A percentile compares a stretch with the other conserved stretches of the same genome.
Conservation (phyloP, 2,888 invertebrate genomes). For the Liodrosophila aerea region DNA sequence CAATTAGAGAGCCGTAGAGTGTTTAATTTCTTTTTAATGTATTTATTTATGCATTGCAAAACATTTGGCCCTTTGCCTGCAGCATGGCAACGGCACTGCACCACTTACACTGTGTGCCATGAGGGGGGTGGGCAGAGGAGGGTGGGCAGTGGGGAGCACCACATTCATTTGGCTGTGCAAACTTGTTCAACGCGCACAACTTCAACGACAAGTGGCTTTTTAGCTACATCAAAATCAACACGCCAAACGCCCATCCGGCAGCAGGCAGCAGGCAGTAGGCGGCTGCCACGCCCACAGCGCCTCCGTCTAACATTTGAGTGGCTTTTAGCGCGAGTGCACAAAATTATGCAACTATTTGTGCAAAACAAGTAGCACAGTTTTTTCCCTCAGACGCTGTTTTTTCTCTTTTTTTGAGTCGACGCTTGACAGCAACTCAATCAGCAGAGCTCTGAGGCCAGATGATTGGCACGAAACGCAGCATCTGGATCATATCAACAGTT, state of each 20-base stretch:
- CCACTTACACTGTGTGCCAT: no score
- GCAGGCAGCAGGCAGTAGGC: background rate
- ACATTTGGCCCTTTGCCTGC: slow-evolving; percentile 55
- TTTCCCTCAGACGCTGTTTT: background rate
- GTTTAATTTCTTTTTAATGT: slow-evolving; percentile 71
- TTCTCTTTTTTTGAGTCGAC: background rate
- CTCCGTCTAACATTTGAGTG: slow-evolving; percentile 42
- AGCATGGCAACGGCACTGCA: background rate
- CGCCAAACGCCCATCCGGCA: slow-evolving; percentile 39
- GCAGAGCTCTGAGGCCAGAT: slow-evolving; percentile 15
- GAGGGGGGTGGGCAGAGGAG: background rate
- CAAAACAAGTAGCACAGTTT: slow-evolving; percentile 53
- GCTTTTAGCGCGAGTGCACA: slow-evolving; percentile 63
- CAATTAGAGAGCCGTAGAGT: slow-evolving; percentile 61
- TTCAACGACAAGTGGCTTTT: slow-evolving; percentile 71
- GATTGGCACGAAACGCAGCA: background rate
- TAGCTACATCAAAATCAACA: slow-evolving; percentile 73
- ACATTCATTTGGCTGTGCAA: slow-evolving; percentile 72
- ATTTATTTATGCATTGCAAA: slow-evolving; percentile 71
- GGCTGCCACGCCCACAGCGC: slow-evolving; percentile 10
- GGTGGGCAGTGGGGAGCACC: slow-evolving; percentile 1
- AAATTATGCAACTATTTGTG: slow-evolving; percentile 74
- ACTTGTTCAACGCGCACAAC: slow-evolving; percentile 68
- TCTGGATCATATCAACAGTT: slow-evolving; percentile 24
- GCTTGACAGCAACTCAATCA: slow-evolving; percentile 15